phyloP scores from a whole-genome alignment of 2,113 vertebrate genomes.

The Protomyctophum bolini region DNA sequence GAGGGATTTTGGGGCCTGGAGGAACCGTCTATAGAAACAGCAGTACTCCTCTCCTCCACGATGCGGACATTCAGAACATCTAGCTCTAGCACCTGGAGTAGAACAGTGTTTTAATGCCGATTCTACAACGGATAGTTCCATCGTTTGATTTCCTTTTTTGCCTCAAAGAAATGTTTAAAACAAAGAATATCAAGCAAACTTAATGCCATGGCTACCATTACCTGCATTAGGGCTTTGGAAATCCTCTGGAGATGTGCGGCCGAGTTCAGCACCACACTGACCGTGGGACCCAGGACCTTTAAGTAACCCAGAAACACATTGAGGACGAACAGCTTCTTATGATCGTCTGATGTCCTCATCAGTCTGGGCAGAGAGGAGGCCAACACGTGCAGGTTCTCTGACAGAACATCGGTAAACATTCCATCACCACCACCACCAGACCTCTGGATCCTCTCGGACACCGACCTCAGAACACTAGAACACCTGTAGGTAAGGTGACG shows the following conservation, averaged over 20 bases:
- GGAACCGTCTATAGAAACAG: slow-evolving; percentile 20
- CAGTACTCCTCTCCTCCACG: slow-evolving; percentile 80
- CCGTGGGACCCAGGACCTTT: slow-evolving; percentile 86
- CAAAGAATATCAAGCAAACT: too few species aligned
- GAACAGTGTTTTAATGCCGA: not conserved
- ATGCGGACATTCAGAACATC: slow-evolving; percentile 87
- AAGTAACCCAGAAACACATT: slow-evolving; percentile 88
- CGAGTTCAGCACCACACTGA: slow-evolving; percentile 84
- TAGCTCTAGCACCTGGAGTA: slow-evolving; percentile 83
- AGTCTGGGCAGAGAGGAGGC: slow-evolving; percentile 89
- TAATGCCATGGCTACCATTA: too few species aligned
- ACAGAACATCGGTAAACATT: slow-evolving; percentile 84
- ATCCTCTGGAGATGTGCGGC: slow-evolving; percentile 87
- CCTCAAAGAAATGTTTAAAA: too few species aligned
- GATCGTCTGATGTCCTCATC: slow-evolving; percentile 89
- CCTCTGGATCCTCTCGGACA: slow-evolving; percentile 71
- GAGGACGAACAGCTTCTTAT: slow-evolving; percentile 85
- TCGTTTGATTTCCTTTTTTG: too few species aligned
- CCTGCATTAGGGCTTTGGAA: slow-evolving; percentile 88
- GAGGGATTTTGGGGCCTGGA: rapidly evolving
- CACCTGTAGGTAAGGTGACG: slow-evolving; percentile 43
- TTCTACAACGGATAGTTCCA: too few species aligned
- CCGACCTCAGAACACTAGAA: slow-evolving; percentile 69
- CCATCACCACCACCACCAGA: slow-evolving; percentile 40
- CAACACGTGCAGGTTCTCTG: slow-evolving; percentile 89